phyloP scores from a whole-genome alignment of 37 sponge, comb jelly and placozoan genomes.

The Aphrocallistes beatrix region DNA sequence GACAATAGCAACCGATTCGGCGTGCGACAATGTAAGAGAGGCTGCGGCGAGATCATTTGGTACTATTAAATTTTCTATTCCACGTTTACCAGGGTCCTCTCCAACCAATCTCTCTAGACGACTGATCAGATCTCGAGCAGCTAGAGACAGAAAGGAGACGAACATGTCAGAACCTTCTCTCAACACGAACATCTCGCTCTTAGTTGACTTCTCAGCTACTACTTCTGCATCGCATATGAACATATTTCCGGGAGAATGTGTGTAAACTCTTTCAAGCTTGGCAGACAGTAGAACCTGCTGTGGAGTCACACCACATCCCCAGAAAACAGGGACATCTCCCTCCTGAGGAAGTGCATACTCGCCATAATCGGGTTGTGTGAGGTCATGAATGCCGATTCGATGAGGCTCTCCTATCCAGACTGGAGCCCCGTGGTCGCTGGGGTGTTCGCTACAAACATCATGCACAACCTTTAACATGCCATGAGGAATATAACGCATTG shows the following conservation, averaged over 20 bases:
- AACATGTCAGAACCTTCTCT: not conserved
- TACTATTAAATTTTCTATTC: constrained; percentile 17
- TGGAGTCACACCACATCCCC: constrained; percentile 85
- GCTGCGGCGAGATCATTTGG: constrained; percentile 43
- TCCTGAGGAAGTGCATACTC: not conserved
- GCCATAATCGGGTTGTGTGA: constrained; percentile 28
- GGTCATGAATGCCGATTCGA: constrained; percentile 50
- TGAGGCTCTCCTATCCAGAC: constrained; percentile 79
- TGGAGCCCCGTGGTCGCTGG: constrained; percentile 68
- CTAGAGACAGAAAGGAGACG: not conserved
- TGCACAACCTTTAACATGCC: constrained; percentile 16
- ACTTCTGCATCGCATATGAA: constrained; percentile 51
- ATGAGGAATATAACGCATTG: constrained; percentile 52
- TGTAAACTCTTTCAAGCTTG: constrained; percentile 43
- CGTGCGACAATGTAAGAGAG: constrained; percentile 42
- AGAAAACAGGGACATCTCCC: constrained; percentile 75
- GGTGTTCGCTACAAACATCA: constrained; percentile 26
- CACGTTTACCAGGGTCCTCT: constrained; percentile 42
- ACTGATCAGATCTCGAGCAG: not conserved
- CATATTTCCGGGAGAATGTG: constrained; percentile 78
- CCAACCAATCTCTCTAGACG: constrained; percentile 38
- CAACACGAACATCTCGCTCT: not conserved
- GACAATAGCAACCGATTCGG: constrained; percentile 47
- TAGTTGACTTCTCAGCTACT: not conserved
- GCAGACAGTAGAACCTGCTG: constrained; percentile 29